A percentile compares a stretch with the other conserved stretches of the same genome.
phyloP scores from a whole-genome alignment of 1,140 invertebrate genomes.

The Cecropterus lyciades region DNA sequence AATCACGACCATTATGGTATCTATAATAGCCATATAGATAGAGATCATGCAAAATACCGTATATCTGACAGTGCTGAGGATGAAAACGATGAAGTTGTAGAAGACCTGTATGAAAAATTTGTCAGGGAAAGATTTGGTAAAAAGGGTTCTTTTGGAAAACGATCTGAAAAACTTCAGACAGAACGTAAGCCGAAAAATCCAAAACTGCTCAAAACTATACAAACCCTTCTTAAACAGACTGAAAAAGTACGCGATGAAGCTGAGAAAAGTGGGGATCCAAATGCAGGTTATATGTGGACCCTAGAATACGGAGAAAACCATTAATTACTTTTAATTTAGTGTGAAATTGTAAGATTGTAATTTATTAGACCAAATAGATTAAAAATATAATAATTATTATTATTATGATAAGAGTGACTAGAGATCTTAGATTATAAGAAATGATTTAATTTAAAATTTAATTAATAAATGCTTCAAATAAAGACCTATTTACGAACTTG shows the following conservation, averaged over 20 bases:
- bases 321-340: slow-evolving; percentile 27
- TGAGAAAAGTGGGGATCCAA: slow-evolving; percentile 67
- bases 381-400: background rate
- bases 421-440: background rate
- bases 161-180: slow-evolving; percentile 57
- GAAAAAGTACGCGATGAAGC: slow-evolving; percentile 69
- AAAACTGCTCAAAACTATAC: slow-evolving; percentile 62
- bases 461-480: no score
- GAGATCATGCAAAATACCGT: slow-evolving; percentile 39
- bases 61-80: slow-evolving; percentile 47
- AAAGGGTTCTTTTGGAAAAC: slow-evolving; percentile 54
- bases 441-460: no score
- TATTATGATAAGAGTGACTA: background rate
- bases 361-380: slow-evolving; percentile 16
- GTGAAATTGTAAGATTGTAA: slow-evolving; percentile 11
- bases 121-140: slow-evolving; percentile 76
- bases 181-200: slow-evolving; percentile 44
- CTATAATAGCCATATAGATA: slow-evolving; percentile 36
- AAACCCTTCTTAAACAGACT: slow-evolving; percentile 71
- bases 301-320: slow-evolving; percentile 78
- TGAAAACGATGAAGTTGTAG: slow-evolving; percentile 53
- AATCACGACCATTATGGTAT: slow-evolving; percentile 45
- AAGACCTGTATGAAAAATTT: slow-evolving; percentile 76
- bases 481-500: no score
- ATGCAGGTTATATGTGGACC: slow-evolving; percentile 83